These are phyloP conservation scores for Procavia capensis DNA, from an alignment of 2,113 vertebrate species.

Conservation along the genomic window DNA sequence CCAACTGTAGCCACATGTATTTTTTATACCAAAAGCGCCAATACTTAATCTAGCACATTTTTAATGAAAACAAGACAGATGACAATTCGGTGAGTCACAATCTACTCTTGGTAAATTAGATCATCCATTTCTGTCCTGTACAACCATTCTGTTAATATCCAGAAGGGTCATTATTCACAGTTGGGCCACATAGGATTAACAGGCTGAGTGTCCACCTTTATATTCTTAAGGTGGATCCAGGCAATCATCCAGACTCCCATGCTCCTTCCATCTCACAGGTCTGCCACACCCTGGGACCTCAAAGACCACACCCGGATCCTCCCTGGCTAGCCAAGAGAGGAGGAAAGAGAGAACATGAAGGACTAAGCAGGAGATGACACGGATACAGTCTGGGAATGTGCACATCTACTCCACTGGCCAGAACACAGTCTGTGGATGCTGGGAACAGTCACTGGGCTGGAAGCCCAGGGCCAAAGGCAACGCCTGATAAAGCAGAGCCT, in stretches of 20 bases:
- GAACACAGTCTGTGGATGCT: fast-evolving
- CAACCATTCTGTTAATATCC: background rate
- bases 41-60: background rate
- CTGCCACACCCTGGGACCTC: background rate
- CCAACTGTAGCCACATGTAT: background rate
- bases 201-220: background rate
- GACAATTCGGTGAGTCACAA: background rate
- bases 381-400: background rate
- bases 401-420: too few species aligned
- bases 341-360: background rate
- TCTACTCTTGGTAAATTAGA: background rate
- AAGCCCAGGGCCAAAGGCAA: too few species aligned
- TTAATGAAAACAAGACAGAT: background rate
- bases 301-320: background rate
- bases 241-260: background rate
- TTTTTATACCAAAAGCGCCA: background rate
- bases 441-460: fast-evolving
- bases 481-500: background rate
- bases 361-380: fast-evolving
- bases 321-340: background rate
- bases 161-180: background rate
- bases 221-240: too few species aligned
- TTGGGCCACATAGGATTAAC: background rate
- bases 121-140: background rate
- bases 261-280: background rate